Percentiles rank a stretch among this genome's conserved stretches.
Evolutionary conservation across 2,888 invertebrate species (phyloP).

Genomic region (Sturmia bella): DNA sequence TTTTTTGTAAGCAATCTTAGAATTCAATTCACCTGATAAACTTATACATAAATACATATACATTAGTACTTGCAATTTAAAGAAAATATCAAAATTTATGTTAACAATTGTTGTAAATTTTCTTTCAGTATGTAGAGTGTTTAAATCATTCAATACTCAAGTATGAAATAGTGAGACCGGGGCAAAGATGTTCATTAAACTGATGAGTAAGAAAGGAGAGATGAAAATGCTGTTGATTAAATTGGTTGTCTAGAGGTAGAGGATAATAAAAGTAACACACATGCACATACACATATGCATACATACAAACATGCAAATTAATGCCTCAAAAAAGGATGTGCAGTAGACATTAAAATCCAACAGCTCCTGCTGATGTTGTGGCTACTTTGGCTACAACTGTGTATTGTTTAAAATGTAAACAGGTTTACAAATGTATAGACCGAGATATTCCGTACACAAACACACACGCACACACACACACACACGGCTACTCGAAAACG

Average conservation of each 20-base stretch:
- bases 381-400: slow-evolving; percentile 14
- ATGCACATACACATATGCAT: too few relatives aligned
- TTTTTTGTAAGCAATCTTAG: neutral
- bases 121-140: slow-evolving; percentile 14
- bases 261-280: slow-evolving; percentile 1
- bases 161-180: neutral
- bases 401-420: slow-evolving; percentile 38
- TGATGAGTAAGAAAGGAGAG: neutral
- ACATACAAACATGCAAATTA: neutral
- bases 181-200: neutral
- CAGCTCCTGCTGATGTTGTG: slow-evolving; percentile 40
- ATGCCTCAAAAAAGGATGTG: slow-evolving; percentile 44
- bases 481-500: slow-evolving; percentile 28
- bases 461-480: neutral
- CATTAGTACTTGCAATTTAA: neutral
- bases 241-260: slow-evolving; percentile 7
- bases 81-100: slow-evolving; percentile 41
- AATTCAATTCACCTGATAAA: neutral
- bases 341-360: slow-evolving; percentile 61
- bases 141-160: slow-evolving; percentile 6
- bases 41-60: neutral
- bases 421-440: neutral
- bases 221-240: slow-evolving; percentile 2
- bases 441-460: too few relatives aligned
- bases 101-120: slow-evolving; percentile 52